phyloP scores from a whole-genome alignment of 2,797 vertebrate genomes.

The Avahi laniger region DNA sequence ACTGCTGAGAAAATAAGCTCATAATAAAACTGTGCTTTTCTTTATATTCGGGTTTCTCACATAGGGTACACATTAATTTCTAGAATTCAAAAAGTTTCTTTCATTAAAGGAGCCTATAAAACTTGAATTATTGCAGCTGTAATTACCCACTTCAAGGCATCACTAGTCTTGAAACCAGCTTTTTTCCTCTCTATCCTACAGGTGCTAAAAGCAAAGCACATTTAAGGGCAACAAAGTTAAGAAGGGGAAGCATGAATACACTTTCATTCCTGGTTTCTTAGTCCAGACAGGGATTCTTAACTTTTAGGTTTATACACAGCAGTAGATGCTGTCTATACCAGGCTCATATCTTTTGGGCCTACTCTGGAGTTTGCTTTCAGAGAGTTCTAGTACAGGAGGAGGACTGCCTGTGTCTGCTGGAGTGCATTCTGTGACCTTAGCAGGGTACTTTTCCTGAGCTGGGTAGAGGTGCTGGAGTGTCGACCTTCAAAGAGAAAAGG shows the following conservation, averaged over 20 bases:
- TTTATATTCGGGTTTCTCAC: neutral
- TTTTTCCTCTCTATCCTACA: neutral
- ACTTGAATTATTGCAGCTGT: neutral
- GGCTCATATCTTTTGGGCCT: neutral
- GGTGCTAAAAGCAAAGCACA: neutral
- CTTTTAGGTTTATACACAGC: neutral
- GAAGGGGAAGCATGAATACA: neutral
- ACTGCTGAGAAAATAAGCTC: slow-evolving; percentile 28
- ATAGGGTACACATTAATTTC: neutral
- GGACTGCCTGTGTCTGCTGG: neutral
- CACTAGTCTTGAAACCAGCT: neutral
- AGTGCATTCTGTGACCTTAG: neutral
- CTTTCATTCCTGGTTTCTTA: neutral
- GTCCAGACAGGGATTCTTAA: neutral
- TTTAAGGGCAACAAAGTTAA: neutral
- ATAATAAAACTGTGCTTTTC: neutral
- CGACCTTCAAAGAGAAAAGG: neutral
- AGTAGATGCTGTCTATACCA: neutral
- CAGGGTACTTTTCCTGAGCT: neutral
- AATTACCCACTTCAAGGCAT: neutral
- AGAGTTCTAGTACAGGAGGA: neutral
- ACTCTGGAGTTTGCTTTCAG: neutral
- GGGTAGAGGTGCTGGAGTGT: neutral
- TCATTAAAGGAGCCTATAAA: slow-evolving; percentile 8
- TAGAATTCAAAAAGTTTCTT: slow-evolving; percentile 8